Evolutionary conservation across 2,113 vertebrate genomes (phyloP).

Genomic region (Datnioides undecimradiatus): DNA sequence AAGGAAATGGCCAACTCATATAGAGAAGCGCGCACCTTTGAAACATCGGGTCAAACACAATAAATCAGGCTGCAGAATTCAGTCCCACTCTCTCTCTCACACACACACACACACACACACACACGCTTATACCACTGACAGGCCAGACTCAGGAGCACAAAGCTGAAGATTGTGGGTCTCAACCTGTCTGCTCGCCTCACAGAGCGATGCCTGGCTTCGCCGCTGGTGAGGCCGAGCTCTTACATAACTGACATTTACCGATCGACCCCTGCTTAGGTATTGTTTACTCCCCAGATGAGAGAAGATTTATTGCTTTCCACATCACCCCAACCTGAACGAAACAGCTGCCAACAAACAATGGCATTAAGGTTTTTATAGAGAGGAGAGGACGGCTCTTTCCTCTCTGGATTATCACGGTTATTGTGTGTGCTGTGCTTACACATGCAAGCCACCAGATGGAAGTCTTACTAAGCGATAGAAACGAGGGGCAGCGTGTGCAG

Average conservation of each 20-base stretch:
- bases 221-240: conserved; percentile 40
- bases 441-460: conserved; percentile 70
- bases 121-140: neutral
- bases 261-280: neutral
- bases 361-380: conserved; percentile 3
- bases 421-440: conserved; percentile 49
- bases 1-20: conserved; percentile 25
- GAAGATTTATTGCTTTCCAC: neutral
- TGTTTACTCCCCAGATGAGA: conserved; percentile 28
- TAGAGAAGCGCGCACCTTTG: neutral
- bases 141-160: conserved; percentile 27
- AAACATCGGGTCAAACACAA: conserved; percentile 36
- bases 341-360: neutral
- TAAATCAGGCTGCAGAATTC: neutral
- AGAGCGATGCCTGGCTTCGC: conserved; percentile 19
- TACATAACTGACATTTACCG: conserved; percentile 75
- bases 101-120: conserved; percentile 24
- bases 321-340: neutral
- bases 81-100: neutral
- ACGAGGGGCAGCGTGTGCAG: neutral
- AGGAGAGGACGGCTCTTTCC: neutral
- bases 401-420: neutral
- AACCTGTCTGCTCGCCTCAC: conserved; percentile 57
- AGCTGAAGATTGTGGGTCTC: conserved; percentile 36
- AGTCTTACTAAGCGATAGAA: conserved; percentile 33